phyloP scores from a whole-genome alignment of 2,888 invertebrate species.

The Plebejus anna region DNA sequence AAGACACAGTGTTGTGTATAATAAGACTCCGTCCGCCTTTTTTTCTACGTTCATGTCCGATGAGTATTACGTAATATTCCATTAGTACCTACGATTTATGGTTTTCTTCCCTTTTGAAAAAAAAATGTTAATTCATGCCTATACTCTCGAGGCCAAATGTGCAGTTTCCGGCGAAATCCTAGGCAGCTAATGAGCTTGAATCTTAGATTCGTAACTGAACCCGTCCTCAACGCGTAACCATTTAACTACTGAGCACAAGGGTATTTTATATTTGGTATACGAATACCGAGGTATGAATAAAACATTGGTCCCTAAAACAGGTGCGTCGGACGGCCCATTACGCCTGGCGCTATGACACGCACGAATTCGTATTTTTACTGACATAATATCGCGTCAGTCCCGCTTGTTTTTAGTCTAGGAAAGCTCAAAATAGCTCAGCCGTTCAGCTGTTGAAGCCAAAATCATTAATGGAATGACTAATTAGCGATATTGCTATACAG shows the following conservation, averaged over 20 bases:
- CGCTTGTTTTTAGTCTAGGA: background rate
- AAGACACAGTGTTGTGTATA: no score
- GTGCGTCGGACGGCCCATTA: background rate
- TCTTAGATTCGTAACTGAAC: background rate
- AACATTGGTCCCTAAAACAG: constrained; percentile 1
- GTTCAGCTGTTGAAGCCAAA: background rate
- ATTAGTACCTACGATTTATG: no score
- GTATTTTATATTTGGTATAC: background rate
- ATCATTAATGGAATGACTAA: background rate
- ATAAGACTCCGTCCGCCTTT: no score
- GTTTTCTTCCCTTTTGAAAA: no score
- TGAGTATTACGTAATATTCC: no score
- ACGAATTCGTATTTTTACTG: background rate
- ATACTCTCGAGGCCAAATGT: no score
- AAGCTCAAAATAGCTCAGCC: background rate
- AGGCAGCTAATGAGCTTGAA: background rate
- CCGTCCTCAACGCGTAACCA: background rate
- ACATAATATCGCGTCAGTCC: background rate
- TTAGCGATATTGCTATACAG: background rate
- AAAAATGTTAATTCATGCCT: no score
- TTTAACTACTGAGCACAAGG: background rate
- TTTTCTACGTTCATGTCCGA: no score
- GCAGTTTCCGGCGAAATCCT: no score
- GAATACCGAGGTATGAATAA: background rate
- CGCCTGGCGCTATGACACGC: background rate